Percentiles rank a stretch among this genome's conserved stretches.
Conservation (phyloP, 2,797 vertebrate species). For the Poecilia picta region DNA sequence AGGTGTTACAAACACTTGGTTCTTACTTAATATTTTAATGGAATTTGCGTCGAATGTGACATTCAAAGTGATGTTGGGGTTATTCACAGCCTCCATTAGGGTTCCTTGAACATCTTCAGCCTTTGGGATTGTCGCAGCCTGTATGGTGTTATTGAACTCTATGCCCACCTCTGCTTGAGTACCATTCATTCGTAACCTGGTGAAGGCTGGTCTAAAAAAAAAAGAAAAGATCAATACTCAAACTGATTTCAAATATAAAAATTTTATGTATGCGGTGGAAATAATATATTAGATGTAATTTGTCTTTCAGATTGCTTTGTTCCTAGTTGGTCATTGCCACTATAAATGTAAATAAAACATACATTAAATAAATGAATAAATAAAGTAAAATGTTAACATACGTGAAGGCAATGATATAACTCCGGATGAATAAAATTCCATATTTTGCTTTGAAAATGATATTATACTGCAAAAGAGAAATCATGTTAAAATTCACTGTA, state of each 20-base stretch:
- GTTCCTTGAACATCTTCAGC: neutral
- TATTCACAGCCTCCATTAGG: neutral
- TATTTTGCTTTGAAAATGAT: rapidly evolving
- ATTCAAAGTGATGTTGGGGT: constrained; percentile 25
- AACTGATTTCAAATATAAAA: neutral
- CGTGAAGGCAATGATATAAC: constrained; percentile 8
- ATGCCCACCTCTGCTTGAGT: constrained; percentile 26
- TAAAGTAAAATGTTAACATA: neutral
- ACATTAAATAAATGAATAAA: neutral
- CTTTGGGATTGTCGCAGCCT: neutral
- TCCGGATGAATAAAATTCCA: neutral
- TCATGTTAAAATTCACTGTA: neutral
- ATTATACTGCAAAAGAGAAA: constrained; percentile 9
- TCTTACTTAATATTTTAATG: constrained; percentile 12
- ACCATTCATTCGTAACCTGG: rapidly evolving
- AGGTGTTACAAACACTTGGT: neutral
- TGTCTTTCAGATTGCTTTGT: neutral
- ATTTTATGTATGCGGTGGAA: neutral
- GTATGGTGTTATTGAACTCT: constrained; percentile 10
- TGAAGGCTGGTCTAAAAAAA: rapidly evolving
- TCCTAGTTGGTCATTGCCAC: neutral
- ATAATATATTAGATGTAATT: neutral
- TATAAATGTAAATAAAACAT: neutral
- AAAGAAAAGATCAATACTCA: neutral
- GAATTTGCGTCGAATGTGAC: neutral